Evolutionary conservation across 2,888 invertebrate species (phyloP).

Genomic region (Neoaliturus tenellus): DNA sequence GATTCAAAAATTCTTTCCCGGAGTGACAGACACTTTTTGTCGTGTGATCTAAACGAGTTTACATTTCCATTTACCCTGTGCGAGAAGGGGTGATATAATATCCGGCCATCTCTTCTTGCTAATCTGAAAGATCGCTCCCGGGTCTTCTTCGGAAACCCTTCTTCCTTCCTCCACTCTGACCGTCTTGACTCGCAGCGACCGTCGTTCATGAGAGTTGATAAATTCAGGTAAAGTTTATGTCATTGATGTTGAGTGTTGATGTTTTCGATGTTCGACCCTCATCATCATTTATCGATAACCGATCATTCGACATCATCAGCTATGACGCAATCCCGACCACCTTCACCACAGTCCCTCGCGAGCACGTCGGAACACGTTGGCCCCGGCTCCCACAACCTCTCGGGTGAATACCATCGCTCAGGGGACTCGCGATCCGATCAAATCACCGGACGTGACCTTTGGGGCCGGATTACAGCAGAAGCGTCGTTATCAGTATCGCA

Average conservation of each 20-base stretch:
- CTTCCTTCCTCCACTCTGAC: constrained; percentile 13
- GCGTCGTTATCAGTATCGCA: no score
- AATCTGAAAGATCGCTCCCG: background rate
- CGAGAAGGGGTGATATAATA: constrained; percentile 37
- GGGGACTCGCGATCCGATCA: no score
- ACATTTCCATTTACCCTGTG: constrained; percentile 26
- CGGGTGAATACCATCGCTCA: no score
- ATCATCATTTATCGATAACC: constrained; percentile 3
- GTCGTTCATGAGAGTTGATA: constrained; percentile 46
- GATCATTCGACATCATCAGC: background rate
- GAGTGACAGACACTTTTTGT: background rate
- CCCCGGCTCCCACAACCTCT: no score
- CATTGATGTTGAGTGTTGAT: constrained; percentile 47
- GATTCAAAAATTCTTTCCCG: constrained; percentile 12
- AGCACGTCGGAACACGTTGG: background rate
- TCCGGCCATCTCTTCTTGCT: constrained; percentile 33
- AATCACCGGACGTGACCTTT: no score
- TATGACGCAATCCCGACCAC: background rate
- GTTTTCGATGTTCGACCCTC: constrained; percentile 40
- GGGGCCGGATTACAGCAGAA: no score
- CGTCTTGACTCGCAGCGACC: constrained; percentile 11
- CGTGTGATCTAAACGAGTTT: background rate
- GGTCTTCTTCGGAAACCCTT: constrained; percentile 28
- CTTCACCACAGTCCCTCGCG: background rate
- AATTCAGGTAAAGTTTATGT: constrained; percentile 44